These are phyloP conservation scores for Yponomeuta malinellus DNA, from an alignment of 2,888 invertebrate genomes.

Conservation along the genomic window DNA sequence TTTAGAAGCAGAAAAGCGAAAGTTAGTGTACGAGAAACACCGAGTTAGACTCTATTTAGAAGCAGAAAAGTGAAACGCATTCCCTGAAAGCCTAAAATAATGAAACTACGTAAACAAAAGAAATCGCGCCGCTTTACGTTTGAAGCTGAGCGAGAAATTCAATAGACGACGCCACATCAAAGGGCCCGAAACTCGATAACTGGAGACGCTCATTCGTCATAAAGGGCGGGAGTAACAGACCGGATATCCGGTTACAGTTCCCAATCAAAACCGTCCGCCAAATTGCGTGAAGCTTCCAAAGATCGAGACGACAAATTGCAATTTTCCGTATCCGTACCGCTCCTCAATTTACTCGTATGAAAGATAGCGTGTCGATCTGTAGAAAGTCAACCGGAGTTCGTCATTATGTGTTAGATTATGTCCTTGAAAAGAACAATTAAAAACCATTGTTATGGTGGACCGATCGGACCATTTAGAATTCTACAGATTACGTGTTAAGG, in stretches of 20 bases:
- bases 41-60: too few species aligned
- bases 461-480: too few species aligned
- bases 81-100: neutral
- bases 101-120: neutral
- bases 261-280: conserved; percentile 61
- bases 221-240: conserved; percentile 44
- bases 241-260: conserved; percentile 56
- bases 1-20: too few species aligned
- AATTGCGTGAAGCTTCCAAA: conserved; percentile 55
- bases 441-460: too few species aligned
- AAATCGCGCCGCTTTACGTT: neutral
- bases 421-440: too few species aligned
- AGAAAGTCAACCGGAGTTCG: too few species aligned
- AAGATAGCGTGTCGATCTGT: neutral
- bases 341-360: neutral
- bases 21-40: too few species aligned
- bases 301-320: conserved; percentile 65
- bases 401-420: too few species aligned
- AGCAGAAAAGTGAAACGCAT: too few species aligned
- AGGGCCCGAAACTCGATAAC: conserved; percentile 45
- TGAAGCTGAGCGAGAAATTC: conserved; percentile 17
- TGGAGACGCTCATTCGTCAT: conserved; percentile 41
- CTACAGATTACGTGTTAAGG: too few species aligned
- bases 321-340: conserved; percentile 47
- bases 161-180: conserved; percentile 42